phyloP scores from a whole-genome alignment of 2,113 vertebrate genomes.

The Leptobrachium leishanense region DNA sequence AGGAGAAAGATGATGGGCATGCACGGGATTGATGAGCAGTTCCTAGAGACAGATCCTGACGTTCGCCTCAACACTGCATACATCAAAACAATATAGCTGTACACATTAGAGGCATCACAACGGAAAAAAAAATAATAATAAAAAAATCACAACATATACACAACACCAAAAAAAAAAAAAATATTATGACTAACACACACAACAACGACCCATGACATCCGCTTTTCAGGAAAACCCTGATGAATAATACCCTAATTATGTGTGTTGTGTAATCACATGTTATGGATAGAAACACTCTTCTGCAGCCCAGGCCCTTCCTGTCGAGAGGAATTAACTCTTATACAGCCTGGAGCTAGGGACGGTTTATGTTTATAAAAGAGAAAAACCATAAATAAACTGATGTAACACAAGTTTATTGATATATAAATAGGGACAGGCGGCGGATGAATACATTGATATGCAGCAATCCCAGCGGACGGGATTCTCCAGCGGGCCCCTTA shows the following conservation, averaged over 20 bases:
- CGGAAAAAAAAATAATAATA: no score
- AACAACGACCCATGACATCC: background rate
- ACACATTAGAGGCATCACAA: no score
- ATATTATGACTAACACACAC: background rate
- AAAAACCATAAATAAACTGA: no score
- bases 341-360: background rate
- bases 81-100: no score
- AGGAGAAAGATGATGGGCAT: background rate
- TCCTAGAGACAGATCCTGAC: background rate
- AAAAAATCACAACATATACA: no score
- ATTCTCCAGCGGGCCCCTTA: no score
- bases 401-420: no score
- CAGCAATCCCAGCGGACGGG: no score
- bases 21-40: background rate
- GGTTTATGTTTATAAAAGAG: no score
- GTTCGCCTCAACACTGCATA: background rate
- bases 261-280: conserved; percentile 15
- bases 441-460: no score
- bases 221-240: background rate
- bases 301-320: conserved; percentile 14
- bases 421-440: no score
- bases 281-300: conserved; percentile 7
- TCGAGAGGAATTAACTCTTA: background rate
- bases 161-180: no score
- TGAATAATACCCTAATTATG: conserved; percentile 19